Base-by-base conservation (phyloP, 1,140 invertebrate species). In the Bombus cullumanus region DNA sequence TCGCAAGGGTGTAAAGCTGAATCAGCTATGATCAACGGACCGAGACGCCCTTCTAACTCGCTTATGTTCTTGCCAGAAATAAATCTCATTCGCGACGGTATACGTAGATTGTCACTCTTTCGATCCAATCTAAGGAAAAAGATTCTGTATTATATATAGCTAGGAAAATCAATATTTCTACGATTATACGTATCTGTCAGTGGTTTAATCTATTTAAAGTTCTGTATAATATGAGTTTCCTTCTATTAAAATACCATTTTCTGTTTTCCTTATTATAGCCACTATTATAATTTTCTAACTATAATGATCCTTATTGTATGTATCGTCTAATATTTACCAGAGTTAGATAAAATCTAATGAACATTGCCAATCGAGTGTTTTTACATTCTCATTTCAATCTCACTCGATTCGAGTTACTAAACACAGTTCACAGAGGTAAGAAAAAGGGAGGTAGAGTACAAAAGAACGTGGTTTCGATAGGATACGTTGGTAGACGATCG, bases 1-100 rank as follows among this genome's bases (percentile, higher is more conserved):
- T 80, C 86, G 78, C 83, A 88, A 92, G 91, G 92, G 90, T 92
- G 92, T 88, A 89, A 92, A 92, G 93, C 93, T 94, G 93, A 94
- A 91, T 94, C 93, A 94, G 93, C 92, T 88, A 86, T 76, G 90
- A 68, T 87, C 91, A 92, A 87, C 89, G 88, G 91, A 91, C 92
- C 91, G 92, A 93, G 85, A 93, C 92, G 92, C 91, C 89, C 92
- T 89, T 88, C 87, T 74, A 86, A 81, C 79, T 86, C 88, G 90
- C 90, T 90, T 90, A 89, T 89, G 89, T 88, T 81, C 89, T 87
- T 77, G 74, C 79, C 74, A 81, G n/a, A 81, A 41, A 91, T 90
- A 91, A 92, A 92, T 92, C 86, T 87, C 86, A 91, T 91, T 90
- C 74, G 81, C 85, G 76, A 86, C 83, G 72, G 59, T 59, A 28